phyloP scores from a whole-genome alignment of 2,797 vertebrate genomes.

The Neostethus bicornis region DNA sequence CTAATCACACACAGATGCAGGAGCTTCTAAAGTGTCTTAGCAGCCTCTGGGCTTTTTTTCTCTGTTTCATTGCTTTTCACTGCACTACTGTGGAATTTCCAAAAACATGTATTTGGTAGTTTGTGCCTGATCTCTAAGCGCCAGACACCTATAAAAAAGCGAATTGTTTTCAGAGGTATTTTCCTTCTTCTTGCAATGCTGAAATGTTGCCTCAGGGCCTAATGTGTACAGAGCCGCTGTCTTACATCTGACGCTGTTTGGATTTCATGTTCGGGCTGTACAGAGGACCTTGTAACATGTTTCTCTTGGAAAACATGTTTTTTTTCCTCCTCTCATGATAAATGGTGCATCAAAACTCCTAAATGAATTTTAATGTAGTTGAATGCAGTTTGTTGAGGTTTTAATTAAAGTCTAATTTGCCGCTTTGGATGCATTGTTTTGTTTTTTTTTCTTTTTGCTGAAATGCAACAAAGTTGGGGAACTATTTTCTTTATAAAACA shows the following conservation, averaged over 20 bases:
- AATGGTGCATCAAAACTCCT: constrained; percentile 34
- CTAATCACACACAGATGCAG: constrained; percentile 73
- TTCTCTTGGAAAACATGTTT: constrained; percentile 4
- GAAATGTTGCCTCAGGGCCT: constrained; percentile 58
- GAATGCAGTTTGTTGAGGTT: constrained; percentile 29
- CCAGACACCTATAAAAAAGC: constrained; percentile 54
- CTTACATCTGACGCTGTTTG: constrained; percentile 64
- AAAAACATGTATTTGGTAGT: constrained; percentile 56
- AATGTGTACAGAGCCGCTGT: constrained; percentile 55
- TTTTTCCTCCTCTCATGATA: constrained; percentile 6
- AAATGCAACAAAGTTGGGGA: constrained; percentile 28
- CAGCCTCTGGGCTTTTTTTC: constrained; percentile 37
- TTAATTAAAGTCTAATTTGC: constrained; percentile 40
- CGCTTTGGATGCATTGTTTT: constrained; percentile 40
- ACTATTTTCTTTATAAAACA: constrained; percentile 29
- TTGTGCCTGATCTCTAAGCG: constrained; percentile 48
- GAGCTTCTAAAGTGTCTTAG: constrained; percentile 38
- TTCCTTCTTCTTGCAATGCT: constrained; percentile 50
- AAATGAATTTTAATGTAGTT: constrained; percentile 33
- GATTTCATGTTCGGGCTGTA: constrained; percentile 52
- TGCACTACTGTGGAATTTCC: constrained; percentile 44
- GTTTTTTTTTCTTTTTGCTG: constrained; percentile 36
- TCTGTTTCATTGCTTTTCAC: constrained; percentile 37
- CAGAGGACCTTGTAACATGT: constrained; percentile 36
- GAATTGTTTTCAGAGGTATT: constrained; percentile 55